Evolutionary conservation across 2,797 vertebrate species (phyloP), one percentile per base, ranked within the genome.

Genomic region (Luscinia luscinia): DNA sequence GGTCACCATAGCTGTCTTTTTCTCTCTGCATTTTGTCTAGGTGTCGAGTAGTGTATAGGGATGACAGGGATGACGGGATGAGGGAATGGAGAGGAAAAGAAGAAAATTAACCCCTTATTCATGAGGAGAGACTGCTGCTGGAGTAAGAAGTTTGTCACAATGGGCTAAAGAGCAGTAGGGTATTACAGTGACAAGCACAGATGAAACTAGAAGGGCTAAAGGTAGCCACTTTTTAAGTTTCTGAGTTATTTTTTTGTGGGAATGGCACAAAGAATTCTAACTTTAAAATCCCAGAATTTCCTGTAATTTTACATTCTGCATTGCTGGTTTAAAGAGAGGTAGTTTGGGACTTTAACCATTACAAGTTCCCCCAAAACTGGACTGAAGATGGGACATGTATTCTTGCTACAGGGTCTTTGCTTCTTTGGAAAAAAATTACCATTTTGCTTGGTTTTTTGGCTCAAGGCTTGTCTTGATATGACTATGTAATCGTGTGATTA

Each of bases 1-100:
- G 96, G 96, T 97, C 96, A 92, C 90, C 89, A 61, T 95, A 94
- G 96, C 96, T 95, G 95, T 96, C 95, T 94, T 96, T 95, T 82
- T 94, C 91, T 93, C 88, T 94, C 86, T 94, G 62, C 93, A 92
- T 95, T 95, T 94, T 95, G 91, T 95, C 94, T 97, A 96, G 84
- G 95, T 94, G 95, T 96, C 30, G 83, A 87, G 68, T 84, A 83
- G 85, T 73, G 38, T 91, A 78, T 74, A 66, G 46, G 64, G 89
- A 80, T 90, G 79, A 83, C 72, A 70, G 79, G 76, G 82, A 88
- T 95, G 94, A 95, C 0, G 3, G 83, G 76, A 87, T 95, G 94
- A 95, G 0, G 3, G 87, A 77, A 81, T 59, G 54, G 81, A 69
- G 66, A 74, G 77, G 57, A 84, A 76, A 62, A 23, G 64, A 90